Evolutionary conservation across 2,888 invertebrate genomes (phyloP).

Genomic region (Hemaris fuciformis): DNA sequence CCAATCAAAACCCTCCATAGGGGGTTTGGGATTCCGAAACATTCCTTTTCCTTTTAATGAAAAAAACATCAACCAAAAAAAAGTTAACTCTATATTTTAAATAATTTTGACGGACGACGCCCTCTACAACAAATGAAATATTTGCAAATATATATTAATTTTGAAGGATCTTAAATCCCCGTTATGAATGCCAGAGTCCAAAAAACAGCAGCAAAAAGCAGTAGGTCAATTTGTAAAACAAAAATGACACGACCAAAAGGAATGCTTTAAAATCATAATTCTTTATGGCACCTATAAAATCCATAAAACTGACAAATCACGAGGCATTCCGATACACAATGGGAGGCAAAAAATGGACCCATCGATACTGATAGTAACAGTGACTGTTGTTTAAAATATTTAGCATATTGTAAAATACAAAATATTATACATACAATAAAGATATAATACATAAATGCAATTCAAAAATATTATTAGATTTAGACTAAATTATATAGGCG

Average conservation of each 20-base stretch:
- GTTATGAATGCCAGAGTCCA: not conserved
- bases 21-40: not conserved
- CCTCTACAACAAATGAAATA: not conserved
- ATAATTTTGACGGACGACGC: no score
- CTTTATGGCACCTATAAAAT: slow-evolving; percentile 5
- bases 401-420: no score
- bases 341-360: not conserved
- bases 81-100: not conserved
- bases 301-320: slow-evolving; percentile 2
- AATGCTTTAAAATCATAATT: not conserved
- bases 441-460: no score
- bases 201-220: not conserved
- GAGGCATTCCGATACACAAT: slow-evolving; percentile 3
- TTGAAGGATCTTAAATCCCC: not conserved
- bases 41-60: not conserved
- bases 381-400: not conserved
- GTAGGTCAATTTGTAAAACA: slow-evolving; percentile 4
- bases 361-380: not conserved
- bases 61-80: not conserved
- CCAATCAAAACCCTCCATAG: not conserved
- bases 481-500: no score
- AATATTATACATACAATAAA: no score
- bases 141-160: not conserved
- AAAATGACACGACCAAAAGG: not conserved
- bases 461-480: no score